Conservation (phyloP, 1,140 invertebrate genomes). For the Drosophila takahashii region DNA sequence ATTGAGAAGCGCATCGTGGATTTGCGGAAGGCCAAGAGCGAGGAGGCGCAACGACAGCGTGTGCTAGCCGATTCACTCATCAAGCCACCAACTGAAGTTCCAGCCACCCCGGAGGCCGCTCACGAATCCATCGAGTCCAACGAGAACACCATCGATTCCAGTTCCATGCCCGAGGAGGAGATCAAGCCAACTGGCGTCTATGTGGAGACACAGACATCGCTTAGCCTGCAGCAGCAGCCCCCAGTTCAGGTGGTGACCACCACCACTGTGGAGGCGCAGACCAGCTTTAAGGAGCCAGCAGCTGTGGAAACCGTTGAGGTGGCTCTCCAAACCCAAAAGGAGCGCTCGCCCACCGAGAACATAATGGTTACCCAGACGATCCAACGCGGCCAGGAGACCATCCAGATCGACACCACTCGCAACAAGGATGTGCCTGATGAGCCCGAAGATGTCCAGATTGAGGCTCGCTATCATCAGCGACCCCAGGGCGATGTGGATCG, state of each 20-base stretch:
- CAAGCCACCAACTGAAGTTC: constrained; percentile 47
- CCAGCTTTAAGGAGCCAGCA: constrained; percentile 85
- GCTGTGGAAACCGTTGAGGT: constrained; percentile 68
- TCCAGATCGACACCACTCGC: constrained; percentile 90
- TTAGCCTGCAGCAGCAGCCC: constrained; percentile 80
- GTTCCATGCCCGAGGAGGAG: constrained; percentile 81
- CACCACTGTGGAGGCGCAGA: constrained; percentile 87
- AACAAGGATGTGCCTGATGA: constrained; percentile 85
- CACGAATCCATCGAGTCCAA: constrained; percentile 68
- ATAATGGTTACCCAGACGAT: constrained; percentile 89
- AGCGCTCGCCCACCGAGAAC: constrained; percentile 86
- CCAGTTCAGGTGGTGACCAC: constrained; percentile 71
- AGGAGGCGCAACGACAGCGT: constrained; percentile 67
- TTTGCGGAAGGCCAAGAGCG: constrained; percentile 65
- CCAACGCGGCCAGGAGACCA: constrained; percentile 90
- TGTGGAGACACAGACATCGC: constrained; percentile 86
- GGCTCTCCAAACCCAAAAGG: constrained; percentile 74
- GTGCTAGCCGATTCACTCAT: constrained; percentile 67
- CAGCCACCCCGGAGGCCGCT: constrained; percentile 16
- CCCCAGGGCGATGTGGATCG: constrained; percentile 72
- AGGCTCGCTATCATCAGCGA: constrained; percentile 88
- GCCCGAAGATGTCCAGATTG: constrained; percentile 88
- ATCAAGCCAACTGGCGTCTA: constrained; percentile 55
- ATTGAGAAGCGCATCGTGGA: constrained; percentile 82
- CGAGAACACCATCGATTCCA: constrained; percentile 71